Evolutionary conservation across 2,888 invertebrate genomes (phyloP), one percentile per base, ranked within the genome.

Genomic region (Phyllotreta cruciferae): DNA sequence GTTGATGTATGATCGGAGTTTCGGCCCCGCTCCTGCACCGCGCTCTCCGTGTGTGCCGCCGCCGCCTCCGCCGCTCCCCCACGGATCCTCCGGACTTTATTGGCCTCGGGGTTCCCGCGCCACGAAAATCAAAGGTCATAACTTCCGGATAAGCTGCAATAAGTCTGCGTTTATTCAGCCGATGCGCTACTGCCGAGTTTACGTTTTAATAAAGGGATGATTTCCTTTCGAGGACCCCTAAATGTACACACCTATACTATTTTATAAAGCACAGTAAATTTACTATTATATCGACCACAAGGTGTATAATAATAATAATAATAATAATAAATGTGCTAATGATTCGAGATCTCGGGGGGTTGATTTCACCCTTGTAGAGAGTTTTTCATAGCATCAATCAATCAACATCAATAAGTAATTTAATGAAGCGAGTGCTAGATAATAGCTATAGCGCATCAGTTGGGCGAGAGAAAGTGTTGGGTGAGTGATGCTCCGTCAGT

Each of bases 1-100:
- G 80, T 80, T 82, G 82, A 82, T 82, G 81, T 82, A 82, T 80
- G 82, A 81, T 80, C 80, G 75, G 74, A 71, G 73, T 75, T 70
- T 24, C 24, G 73, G 72, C 74, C 74, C 68, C 64, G 64, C 64
- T 66, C 57, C 41, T 52, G 58, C 63, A 58, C 52, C 65, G 60
- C 57, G 67, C 64, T 63, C 64, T 52, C n/a, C n/a, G 61, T 55
- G 39, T 56, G 50, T 52, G 41, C 50, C 37, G 55, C 50, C 60
- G 49, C 58, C 37, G 13, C 14, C 11, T 14, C 36, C 35, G 52
- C 38, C 10, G 10, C 41, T n/a, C 60, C 56, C 64, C 61, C 64
- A 47, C 58, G 56, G 41, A 50, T 35, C 55, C 10, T 5, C 10
- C 56, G 44, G 56, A 64, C 66, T 69, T 69, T 67, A 64, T 66